These are phyloP conservation scores for Ciconia stormi DNA, from an alignment of 2,113 vertebrate genomes.

Conservation along the genomic window DNA sequence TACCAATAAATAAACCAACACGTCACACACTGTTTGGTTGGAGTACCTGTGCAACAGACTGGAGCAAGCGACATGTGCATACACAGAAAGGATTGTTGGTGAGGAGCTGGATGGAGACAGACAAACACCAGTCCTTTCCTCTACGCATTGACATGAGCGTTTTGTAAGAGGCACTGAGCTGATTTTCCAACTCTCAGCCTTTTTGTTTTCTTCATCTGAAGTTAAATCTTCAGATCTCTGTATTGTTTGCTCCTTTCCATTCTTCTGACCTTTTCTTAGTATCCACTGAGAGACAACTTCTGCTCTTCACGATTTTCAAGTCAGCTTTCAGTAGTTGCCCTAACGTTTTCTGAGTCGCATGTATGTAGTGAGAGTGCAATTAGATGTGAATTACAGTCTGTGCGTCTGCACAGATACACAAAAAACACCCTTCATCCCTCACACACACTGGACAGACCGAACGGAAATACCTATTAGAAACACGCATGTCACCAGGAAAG, in stretches of 20 bases:
- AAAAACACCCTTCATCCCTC: neutral
- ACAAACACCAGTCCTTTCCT: neutral
- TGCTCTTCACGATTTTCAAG: neutral
- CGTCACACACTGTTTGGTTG: neutral
- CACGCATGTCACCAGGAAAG: neutral
- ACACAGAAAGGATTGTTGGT: neutral
- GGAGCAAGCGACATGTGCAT: accelerated
- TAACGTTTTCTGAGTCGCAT: accelerated
- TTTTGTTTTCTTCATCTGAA: neutral
- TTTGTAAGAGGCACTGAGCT: neutral
- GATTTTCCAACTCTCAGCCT: neutral
- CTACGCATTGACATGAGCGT: accelerated
- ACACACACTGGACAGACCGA: neutral
- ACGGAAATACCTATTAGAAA: neutral
- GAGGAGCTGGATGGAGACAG: neutral
- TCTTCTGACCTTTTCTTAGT: neutral
- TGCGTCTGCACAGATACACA: no score
- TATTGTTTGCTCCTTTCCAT: neutral
- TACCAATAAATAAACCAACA: neutral
- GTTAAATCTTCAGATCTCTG: neutral
- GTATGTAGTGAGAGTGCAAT: neutral
- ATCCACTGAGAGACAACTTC: neutral
- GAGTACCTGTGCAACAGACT: neutral
- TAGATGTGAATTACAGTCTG: neutral
- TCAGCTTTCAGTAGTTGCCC: neutral